These are phyloP conservation scores for Sarcophaga rosellei DNA, from an alignment of 2,888 invertebrate genomes.

Conservation along the genomic window DNA sequence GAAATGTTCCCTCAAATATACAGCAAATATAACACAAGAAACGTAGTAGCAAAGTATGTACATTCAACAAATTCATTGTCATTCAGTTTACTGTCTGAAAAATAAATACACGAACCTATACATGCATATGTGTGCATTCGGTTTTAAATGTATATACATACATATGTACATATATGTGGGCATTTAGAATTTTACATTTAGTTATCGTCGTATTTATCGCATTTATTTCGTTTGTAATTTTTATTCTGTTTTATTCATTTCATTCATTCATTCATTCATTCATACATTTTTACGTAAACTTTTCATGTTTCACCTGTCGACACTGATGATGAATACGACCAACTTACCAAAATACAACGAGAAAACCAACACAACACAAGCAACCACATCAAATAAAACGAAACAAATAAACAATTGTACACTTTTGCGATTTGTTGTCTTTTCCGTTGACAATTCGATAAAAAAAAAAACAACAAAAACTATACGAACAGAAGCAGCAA, in stretches of 20 bases:
- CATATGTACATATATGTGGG: neutral
- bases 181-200: neutral
- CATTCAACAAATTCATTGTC: slow-evolving; percentile 52
- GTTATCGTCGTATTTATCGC: neutral
- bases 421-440: neutral
- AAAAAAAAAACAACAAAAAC: neutral
- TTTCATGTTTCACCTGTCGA: slow-evolving; percentile 76
- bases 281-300: slow-evolving; percentile 46
- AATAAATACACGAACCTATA: neutral
- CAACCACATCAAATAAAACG: neutral
- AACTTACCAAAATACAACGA: slow-evolving; percentile 12
- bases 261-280: slow-evolving; percentile 42
- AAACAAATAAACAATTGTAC: neutral
- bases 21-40: slow-evolving; percentile 21
- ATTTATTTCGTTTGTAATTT: neutral
- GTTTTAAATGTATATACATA: neutral
- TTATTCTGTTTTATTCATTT: slow-evolving; percentile 39
- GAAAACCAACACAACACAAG: neutral
- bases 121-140: no score
- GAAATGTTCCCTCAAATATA: slow-evolving; percentile 37
- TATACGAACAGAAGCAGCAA: neutral
- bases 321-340: slow-evolving; percentile 68
- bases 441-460: neutral
- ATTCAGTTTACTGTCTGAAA: slow-evolving; percentile 43
- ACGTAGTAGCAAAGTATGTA: slow-evolving; percentile 4